Percentiles rank a stretch among this genome's conserved stretches.
phyloP scores from a whole-genome alignment of 2,113 vertebrate genomes.

The Megaceryle torquata region DNA sequence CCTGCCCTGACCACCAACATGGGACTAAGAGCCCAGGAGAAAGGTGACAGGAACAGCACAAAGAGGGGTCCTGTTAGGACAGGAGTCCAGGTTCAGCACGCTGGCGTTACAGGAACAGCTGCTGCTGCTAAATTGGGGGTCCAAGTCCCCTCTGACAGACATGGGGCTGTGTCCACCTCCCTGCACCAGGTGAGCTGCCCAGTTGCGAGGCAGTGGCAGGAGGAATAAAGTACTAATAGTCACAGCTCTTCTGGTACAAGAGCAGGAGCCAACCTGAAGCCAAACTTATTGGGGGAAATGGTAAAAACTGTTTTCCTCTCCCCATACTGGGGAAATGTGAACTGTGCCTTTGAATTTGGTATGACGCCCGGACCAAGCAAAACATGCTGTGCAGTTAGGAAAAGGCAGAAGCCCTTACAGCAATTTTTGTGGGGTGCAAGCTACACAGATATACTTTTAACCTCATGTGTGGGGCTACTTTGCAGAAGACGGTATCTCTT shows the following conservation, averaged over 20 bases:
- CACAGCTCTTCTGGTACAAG: not conserved
- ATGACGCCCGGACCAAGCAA: not conserved
- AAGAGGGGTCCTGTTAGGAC: not conserved
- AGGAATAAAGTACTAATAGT: not conserved
- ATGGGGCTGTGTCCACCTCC: not conserved
- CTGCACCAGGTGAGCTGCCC: not conserved
- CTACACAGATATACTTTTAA: not conserved
- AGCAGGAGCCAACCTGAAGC: not conserved
- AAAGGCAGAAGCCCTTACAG: not conserved
- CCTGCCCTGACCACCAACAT: rapidly evolving
- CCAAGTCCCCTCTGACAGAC: not conserved
- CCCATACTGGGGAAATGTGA: not conserved
- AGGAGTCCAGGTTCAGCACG: rapidly evolving
- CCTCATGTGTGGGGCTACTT: not conserved
- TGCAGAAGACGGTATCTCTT: not conserved
- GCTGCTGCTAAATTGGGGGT: not conserved
- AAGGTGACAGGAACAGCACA: not conserved
- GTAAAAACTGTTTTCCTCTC: not conserved
- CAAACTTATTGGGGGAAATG: not conserved
- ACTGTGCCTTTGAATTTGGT: not conserved
- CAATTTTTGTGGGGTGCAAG: not conserved
- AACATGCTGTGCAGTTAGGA: not conserved
- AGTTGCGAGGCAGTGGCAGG: rapidly evolving
- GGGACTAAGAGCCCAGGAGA: not conserved
- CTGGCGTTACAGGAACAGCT: not conserved